Evolutionary conservation across 2,113 vertebrate species (phyloP), one percentile per base, ranked within the genome.

Genomic region (Lontra canadensis): DNA sequence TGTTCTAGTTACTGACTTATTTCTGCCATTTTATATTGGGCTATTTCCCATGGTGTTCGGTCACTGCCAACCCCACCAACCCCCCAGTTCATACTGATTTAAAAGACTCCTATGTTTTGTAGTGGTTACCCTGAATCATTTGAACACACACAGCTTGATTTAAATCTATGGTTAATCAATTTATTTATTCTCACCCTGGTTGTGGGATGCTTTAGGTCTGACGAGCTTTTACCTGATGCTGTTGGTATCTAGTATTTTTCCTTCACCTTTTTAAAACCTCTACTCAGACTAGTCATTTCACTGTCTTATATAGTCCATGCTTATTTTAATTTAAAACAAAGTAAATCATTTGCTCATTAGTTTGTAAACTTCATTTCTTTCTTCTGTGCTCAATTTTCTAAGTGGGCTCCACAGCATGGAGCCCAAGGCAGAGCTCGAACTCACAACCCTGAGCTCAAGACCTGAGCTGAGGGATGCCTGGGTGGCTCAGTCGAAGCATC

Each of bases 1-100:
- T 87, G 36, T 89, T 96, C 17, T 93, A 88, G 55, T 65, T 73
- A 88, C 26, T 49, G 47, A 49, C 47, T 94, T 96, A 88, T 61
- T 85, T 92, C 23, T 81, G 78, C 4, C 63, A 88, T 86, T 96
- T 96, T 91, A 93, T 52, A 80, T 67, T 93, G 61, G 78, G 79
- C 55, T 79, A 61, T 26, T 85, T 89, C n/a, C 44, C 3, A 42
- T 15, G 49, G 65, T 90, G 88, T 94, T 34, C 63, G 55, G 36
- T 79, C 78, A 83, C 21, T 39, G 15, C 49, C 15, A 15, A 3
- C 49, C 49, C 14, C 47, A 12, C 14, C 47, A 12, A 15, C 42
- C 86, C 89, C 14, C 81, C 69, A 6, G 25, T 71, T 92, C 78
- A 13, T 78, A 80, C 79, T 55, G 44, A 61, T 57, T 83, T 94